Percentiles rank a stretch among this genome's conserved stretches.
Evolutionary conservation across 2,113 vertebrate species (phyloP).

Genomic region (Piprites chloris): DNA sequence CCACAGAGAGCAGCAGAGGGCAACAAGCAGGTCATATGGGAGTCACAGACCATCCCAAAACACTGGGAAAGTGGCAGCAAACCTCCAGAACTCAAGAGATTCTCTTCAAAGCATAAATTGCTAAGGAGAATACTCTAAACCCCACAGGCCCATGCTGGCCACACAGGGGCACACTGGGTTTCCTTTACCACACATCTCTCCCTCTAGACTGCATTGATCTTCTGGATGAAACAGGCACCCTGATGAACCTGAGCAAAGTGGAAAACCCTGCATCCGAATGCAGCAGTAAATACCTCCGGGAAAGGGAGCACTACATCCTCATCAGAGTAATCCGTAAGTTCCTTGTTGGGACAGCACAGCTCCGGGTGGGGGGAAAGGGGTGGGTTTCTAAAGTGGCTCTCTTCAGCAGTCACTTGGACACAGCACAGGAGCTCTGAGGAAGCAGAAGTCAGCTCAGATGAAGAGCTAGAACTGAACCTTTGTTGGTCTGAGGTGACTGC

Average conservation of each 20-base stretch:
- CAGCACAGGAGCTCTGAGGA: not conserved
- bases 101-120: not conserved
- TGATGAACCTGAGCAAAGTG: constrained; percentile 34
- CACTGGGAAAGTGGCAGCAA: not conserved
- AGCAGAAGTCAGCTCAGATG: not conserved
- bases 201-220: constrained; percentile 26
- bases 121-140: not conserved
- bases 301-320: constrained; percentile 39
- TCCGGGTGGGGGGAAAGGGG: not conserved
- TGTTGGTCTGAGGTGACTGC: not conserved
- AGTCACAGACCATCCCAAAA: not conserved
- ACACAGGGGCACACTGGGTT: not conserved
- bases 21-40: not conserved
- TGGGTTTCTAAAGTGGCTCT: not conserved
- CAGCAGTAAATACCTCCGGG: not conserved
- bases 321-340: constrained; percentile 27
- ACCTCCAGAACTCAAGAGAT: not conserved
- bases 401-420: not conserved
- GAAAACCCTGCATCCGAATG: not conserved
- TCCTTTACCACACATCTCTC: not conserved
- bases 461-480: not conserved
- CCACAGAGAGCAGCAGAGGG: fast-evolving
- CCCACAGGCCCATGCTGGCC: not conserved
- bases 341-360: fast-evolving
- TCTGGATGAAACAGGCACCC: not conserved